Evolutionary conservation across 2,113 vertebrate genomes (phyloP).

Genomic region (Conger conger): DNA sequence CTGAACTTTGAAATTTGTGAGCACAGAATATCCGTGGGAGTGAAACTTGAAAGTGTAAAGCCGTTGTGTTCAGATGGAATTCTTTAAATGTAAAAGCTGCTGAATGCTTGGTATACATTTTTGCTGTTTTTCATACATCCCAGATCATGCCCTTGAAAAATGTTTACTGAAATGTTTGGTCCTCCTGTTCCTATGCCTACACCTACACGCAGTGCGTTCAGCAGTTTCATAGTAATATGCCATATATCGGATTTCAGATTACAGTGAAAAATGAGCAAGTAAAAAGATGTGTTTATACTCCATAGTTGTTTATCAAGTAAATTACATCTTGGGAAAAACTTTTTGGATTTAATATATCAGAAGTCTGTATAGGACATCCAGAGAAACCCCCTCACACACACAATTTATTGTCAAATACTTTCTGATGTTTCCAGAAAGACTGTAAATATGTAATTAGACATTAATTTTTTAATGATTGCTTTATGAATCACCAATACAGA

Average conservation of each 20-base stretch:
- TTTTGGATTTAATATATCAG: neutral
- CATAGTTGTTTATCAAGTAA: neutral
- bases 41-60: neutral
- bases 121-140: neutral
- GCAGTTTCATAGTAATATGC: neutral
- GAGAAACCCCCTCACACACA: neutral
- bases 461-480: no score
- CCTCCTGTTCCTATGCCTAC: neutral
- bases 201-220: neutral
- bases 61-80: neutral
- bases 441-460: neutral
- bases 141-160: neutral
- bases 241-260: neutral
- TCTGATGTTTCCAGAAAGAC: neutral
- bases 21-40: constrained; percentile 36
- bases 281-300: neutral
- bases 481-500: no score
- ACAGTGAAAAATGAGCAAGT: neutral
- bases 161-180: neutral
- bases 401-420: neutral
- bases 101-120: neutral
- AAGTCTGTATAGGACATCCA: neutral
- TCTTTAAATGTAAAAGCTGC: neutral
- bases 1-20: constrained; percentile 50
- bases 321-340: neutral